These are phyloP conservation scores for Teleopsis dalmanni DNA, from an alignment of 1,140 invertebrate species.

Conservation along the genomic window DNA sequence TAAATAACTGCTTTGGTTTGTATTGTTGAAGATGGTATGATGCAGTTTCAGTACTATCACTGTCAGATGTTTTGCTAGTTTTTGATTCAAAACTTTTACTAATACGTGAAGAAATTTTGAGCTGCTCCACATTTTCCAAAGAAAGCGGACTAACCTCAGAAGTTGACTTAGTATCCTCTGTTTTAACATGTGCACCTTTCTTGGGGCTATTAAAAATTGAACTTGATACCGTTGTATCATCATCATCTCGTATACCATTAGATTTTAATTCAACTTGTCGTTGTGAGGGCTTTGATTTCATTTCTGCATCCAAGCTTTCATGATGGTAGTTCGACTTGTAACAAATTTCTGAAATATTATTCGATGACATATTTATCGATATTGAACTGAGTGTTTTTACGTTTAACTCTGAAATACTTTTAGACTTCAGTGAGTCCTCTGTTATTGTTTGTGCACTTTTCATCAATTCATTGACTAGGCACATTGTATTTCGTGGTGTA, in stretches of 20 bases:
- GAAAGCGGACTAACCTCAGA: constrained; percentile 14
- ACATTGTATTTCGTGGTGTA: neutral
- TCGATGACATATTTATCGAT: constrained; percentile 1
- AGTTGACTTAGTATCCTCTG: neutral
- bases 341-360: neutral
- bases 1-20: no score
- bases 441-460: constrained; percentile 5
- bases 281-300: neutral
- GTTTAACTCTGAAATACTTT: neutral
- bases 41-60: no score
- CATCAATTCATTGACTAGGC: neutral
- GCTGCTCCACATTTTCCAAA: constrained; percentile 12
- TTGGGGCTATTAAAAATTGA: constrained; percentile 17
- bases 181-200: constrained; percentile 11
- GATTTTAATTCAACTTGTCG: neutral
- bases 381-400: constrained; percentile 1
- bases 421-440: neutral
- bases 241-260: constrained; percentile 1
- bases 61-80: constrained; percentile 2
- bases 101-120: constrained; percentile 12
- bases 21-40: no score
- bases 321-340: no score
- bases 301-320: neutral
- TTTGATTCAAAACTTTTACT: constrained; percentile 1
- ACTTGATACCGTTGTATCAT: constrained; percentile 15